phyloP scores from a whole-genome alignment of 2,113 vertebrate species.

The Todiramphus chloris region DNA sequence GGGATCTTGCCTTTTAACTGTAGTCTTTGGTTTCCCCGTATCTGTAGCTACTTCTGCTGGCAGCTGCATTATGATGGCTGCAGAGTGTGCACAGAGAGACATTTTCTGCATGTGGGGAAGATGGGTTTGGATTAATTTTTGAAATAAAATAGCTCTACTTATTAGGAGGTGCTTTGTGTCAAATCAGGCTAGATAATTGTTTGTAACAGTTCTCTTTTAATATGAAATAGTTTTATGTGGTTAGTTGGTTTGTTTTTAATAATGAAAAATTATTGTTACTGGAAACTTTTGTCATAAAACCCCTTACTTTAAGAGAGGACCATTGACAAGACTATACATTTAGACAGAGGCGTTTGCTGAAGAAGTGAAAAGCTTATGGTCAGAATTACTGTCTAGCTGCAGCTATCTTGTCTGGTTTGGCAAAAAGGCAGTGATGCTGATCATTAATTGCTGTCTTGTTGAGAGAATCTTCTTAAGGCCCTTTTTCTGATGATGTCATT shows the following conservation, averaged over 20 bases:
- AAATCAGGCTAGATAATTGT: not conserved
- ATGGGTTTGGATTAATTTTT: not conserved
- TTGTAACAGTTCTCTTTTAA: not conserved
- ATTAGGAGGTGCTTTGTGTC: not conserved
- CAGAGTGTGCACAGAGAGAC: not conserved
- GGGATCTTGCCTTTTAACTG: not conserved
- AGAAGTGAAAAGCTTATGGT: not conserved
- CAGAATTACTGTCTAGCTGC: not conserved
- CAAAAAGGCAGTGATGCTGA: not conserved
- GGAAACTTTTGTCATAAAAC: not conserved
- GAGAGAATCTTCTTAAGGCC: not conserved
- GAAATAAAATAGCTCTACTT: not conserved
- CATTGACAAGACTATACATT: not conserved
- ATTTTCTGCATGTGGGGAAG: not conserved
- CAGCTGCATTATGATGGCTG: not conserved
- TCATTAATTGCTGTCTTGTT: not conserved
- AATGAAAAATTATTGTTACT: not conserved
- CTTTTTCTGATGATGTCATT: not conserved
- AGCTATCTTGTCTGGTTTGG: not conserved
- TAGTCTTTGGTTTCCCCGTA: fast-evolving
- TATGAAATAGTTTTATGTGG: not conserved
- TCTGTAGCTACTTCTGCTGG: not conserved
- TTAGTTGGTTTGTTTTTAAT: not conserved
- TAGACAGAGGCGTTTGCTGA: not conserved
- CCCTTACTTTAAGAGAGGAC: not conserved